phyloP scores from a whole-genome alignment of 2,113 vertebrate species.

The Vulpes vulpes region DNA sequence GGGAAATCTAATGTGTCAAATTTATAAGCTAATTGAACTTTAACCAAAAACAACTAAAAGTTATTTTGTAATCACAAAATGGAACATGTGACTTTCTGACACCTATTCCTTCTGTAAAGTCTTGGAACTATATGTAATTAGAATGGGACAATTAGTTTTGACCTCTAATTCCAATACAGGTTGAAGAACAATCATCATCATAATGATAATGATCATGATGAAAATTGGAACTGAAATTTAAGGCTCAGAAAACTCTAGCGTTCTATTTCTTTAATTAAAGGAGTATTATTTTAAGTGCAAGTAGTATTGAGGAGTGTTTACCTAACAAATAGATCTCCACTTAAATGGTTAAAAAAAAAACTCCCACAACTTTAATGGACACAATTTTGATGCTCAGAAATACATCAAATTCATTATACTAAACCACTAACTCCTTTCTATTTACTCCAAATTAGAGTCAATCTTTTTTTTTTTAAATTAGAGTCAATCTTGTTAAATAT shows the following conservation, averaged over 20 bases:
- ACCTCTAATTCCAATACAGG: background rate
- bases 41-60: background rate
- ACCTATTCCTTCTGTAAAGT: background rate
- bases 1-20: background rate
- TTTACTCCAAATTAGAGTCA: background rate
- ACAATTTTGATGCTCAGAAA: slow-evolving; percentile 37
- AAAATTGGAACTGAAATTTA: background rate
- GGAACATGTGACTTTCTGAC: background rate
- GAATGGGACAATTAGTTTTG: background rate
- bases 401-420: background rate
- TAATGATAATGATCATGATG: background rate
- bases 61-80: background rate
- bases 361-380: background rate
- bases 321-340: background rate
- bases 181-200: background rate
- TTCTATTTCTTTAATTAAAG: background rate
- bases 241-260: background rate
- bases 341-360: background rate
- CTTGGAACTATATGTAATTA: background rate
- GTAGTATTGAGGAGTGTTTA: background rate
- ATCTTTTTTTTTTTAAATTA: background rate
- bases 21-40: background rate
- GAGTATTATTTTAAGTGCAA: background rate
- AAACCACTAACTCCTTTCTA: background rate
- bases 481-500: background rate